A percentile compares a stretch with the other conserved stretches of the same genome.
phyloP scores from a whole-genome alignment of 2,113 vertebrate species.

The Alethe castanea region DNA sequence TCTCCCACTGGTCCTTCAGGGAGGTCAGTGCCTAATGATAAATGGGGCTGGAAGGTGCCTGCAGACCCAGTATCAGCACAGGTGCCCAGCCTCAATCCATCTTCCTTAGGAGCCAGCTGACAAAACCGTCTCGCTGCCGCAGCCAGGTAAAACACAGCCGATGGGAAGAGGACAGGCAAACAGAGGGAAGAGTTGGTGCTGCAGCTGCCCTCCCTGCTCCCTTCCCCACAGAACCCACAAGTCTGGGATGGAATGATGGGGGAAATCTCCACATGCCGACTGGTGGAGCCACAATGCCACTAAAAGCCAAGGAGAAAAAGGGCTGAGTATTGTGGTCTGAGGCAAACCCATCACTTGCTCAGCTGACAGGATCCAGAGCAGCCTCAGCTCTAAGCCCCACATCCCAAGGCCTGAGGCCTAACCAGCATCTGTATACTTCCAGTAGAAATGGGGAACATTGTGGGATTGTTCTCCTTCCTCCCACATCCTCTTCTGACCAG shows the following conservation, averaged over 20 bases:
- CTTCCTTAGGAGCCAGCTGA: constrained; percentile 33
- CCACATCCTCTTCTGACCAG: neutral
- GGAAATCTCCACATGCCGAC: fast-evolving
- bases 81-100: constrained; percentile 14
- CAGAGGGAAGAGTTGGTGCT: neutral
- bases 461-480: neutral
- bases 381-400: neutral
- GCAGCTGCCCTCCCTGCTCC: neutral
- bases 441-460: neutral
- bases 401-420: neutral
- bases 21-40: constrained; percentile 34
- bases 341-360: fast-evolving
- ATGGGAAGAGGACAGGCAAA: neutral
- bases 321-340: fast-evolving
- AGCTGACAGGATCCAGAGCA: neutral
- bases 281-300: fast-evolving
- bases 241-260: fast-evolving
- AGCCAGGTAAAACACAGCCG: neutral
- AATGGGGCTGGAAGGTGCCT: constrained; percentile 33
- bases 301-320: neutral
- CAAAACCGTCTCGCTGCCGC: neutral
- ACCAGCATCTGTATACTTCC: neutral
- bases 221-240: neutral
- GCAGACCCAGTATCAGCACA: neutral
- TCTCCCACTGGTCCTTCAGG: neutral